These are phyloP conservation scores for Lasioglossum villosulum DNA, from an alignment of 2,888 invertebrate species.

Conservation along the genomic window DNA sequence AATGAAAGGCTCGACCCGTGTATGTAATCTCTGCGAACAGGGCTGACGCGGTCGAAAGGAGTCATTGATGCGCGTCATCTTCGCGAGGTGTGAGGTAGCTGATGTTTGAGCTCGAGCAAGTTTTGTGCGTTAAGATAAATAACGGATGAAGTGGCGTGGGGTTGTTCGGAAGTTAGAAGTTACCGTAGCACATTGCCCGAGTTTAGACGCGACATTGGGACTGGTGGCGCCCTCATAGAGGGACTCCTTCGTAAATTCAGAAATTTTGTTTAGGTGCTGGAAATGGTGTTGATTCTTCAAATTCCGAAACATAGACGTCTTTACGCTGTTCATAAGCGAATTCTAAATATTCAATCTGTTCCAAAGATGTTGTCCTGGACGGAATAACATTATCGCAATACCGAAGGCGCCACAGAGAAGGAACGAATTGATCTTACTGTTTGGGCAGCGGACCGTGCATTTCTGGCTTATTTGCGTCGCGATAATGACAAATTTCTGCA, in stretches of 20 bases:
- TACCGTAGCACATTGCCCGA: neutral
- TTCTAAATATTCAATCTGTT: no score
- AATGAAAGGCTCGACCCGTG: conserved; percentile 1
- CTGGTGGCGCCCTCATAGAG: neutral
- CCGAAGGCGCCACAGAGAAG: neutral
- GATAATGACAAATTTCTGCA: conserved; percentile 7
- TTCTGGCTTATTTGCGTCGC: neutral
- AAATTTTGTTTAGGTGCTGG: no score
- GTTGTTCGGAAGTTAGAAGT: neutral
- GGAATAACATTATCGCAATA: neutral
- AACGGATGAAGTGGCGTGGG: neutral
- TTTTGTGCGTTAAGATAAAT: neutral
- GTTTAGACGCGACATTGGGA: neutral
- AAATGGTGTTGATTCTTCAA: no score
- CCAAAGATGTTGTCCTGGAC: no score
- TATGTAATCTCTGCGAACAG: neutral
- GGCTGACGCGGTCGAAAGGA: neutral
- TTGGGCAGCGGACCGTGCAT: neutral
- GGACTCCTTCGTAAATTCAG: neutral
- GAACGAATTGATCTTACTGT: neutral
- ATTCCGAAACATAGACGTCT: no score
- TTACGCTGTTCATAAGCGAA: no score
- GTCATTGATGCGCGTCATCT: conserved; percentile 1
- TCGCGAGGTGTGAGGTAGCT: neutral
- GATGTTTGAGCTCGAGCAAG: neutral